These are phyloP conservation scores for Pimephales promelas DNA, from an alignment of 2,113 vertebrate species.

Conservation along the genomic window DNA sequence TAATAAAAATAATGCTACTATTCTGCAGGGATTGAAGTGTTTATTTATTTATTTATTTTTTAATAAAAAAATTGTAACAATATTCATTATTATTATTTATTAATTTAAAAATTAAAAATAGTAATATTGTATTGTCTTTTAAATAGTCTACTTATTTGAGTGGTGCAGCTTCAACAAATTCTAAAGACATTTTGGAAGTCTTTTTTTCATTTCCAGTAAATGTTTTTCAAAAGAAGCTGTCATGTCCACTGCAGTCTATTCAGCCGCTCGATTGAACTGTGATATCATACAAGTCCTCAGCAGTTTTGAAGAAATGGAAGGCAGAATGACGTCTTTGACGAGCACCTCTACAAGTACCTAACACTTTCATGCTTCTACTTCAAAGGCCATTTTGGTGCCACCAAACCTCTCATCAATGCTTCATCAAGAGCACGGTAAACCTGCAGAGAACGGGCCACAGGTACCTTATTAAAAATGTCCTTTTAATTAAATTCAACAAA, in stretches of 20 bases:
- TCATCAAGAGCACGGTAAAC: constrained; percentile 40
- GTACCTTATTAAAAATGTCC: constrained; percentile 46
- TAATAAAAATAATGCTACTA: neutral
- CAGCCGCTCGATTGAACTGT: neutral
- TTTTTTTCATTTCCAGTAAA: neutral
- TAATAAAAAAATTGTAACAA: neutral
- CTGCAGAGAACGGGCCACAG: constrained; percentile 38
- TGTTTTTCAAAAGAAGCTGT: neutral
- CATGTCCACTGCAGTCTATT: neutral
- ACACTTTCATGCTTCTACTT: constrained; percentile 34
- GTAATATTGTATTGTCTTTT: too few species aligned
- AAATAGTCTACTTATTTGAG: too few species aligned
- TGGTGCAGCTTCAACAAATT: neutral
- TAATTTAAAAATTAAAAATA: too few species aligned
- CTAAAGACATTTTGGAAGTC: neutral
- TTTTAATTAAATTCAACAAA: constrained; percentile 49
- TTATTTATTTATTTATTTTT: neutral
- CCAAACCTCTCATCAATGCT: constrained; percentile 48
- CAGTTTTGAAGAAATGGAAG: constrained; percentile 8
- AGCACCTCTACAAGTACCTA: constrained; percentile 10
- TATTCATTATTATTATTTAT: too few species aligned
- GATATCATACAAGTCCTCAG: neutral
- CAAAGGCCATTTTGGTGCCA: constrained; percentile 42
- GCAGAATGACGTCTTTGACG: neutral
- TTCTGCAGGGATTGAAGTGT: too few species aligned